phyloP scores from a whole-genome alignment of 2,888 invertebrate genomes.

The Ptychoptera contaminata region DNA sequence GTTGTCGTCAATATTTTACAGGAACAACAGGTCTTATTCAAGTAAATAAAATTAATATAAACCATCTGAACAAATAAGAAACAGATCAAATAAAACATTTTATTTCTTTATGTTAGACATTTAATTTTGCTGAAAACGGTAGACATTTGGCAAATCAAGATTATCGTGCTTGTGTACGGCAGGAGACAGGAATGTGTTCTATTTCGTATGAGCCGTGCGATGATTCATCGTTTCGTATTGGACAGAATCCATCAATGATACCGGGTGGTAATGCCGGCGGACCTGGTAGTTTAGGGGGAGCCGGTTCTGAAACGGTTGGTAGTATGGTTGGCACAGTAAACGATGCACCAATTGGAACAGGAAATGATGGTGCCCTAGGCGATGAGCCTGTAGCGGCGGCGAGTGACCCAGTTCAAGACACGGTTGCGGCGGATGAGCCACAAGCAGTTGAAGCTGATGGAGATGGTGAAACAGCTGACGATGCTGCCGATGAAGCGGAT shows the following conservation, averaged over 20 bases:
- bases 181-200: slow-evolving; percentile 54
- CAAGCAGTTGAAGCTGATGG: slow-evolving; percentile 12
- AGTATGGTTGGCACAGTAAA: not conserved
- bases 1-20: slow-evolving; percentile 60
- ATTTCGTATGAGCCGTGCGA: slow-evolving; percentile 64
- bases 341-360: slow-evolving; percentile 3
- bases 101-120: slow-evolving; percentile 34
- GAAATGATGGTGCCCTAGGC: slow-evolving; percentile 1
- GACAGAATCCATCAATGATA: slow-evolving; percentile 24
- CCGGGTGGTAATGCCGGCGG: slow-evolving; percentile 5
- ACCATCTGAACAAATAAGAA: not conserved
- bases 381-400: slow-evolving; percentile 9
- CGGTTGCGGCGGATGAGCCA: slow-evolving; percentile 12
- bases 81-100: not conserved
- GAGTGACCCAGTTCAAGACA: slow-evolving; percentile 8
- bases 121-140: slow-evolving; percentile 71
- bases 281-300: slow-evolving; percentile 6
- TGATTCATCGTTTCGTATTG: slow-evolving; percentile 59
- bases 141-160: slow-evolving; percentile 64
- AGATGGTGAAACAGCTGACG: slow-evolving; percentile 6
- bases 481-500: slow-evolving; percentile 4
- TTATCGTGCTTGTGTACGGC: slow-evolving; percentile 59
- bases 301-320: slow-evolving; percentile 6
- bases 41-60: slow-evolving; percentile 10
- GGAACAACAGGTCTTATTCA: slow-evolving; percentile 38